phyloP scores from a whole-genome alignment of 2,888 invertebrate genomes.

The Lumbricus terrestris region DNA sequence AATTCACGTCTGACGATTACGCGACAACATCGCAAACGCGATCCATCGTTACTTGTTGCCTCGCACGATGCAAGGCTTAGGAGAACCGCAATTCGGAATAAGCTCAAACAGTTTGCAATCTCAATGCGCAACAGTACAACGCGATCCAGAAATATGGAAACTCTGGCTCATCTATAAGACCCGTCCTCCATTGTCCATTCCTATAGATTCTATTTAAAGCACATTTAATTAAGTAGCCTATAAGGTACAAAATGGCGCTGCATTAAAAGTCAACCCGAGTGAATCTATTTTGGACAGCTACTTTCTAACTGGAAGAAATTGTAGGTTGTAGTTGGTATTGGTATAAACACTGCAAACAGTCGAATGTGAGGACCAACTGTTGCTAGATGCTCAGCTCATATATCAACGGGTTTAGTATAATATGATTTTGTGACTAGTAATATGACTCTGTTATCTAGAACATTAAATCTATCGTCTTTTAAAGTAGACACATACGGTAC shows the following conservation, averaged over 20 bases:
- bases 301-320: too few relatives aligned
- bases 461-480: too few relatives aligned
- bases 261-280: background rate
- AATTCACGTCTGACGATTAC: background rate
- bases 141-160: background rate
- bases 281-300: background rate
- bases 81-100: background rate
- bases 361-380: too few relatives aligned
- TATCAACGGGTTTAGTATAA: too few relatives aligned
- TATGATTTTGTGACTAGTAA: too few relatives aligned
- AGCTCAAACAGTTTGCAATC: background rate
- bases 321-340: background rate
- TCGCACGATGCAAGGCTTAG: background rate
- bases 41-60: background rate
- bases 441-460: too few relatives aligned
- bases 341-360: background rate
- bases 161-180: background rate
- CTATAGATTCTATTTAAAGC: too few relatives aligned
- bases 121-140: background rate
- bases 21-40: background rate
- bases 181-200: too few relatives aligned
- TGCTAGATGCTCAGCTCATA: too few relatives aligned
- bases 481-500: too few relatives aligned
- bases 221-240: background rate
- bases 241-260: background rate